Conservation (phyloP, 2,113 vertebrate genomes). For the Rhinopomastus cyanomelas region DNA sequence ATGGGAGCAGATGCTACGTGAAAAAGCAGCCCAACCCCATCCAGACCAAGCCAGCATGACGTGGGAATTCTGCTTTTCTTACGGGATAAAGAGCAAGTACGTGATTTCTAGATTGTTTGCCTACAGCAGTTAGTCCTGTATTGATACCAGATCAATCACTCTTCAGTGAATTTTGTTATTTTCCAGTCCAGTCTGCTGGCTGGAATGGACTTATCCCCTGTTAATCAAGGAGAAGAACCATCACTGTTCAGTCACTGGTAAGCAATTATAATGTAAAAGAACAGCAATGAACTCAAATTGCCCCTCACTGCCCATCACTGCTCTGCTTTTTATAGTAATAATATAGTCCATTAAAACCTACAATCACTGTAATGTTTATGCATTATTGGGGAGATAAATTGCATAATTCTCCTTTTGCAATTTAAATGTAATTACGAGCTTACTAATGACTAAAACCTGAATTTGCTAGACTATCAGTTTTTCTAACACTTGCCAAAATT, state of each 20-base stretch:
- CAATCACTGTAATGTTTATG: slow-evolving; percentile 80
- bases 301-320: slow-evolving; percentile 73
- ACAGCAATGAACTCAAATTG: slow-evolving; percentile 68
- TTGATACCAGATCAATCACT: neutral
- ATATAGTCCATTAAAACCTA: slow-evolving; percentile 79
- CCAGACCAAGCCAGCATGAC: neutral
- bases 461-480: slow-evolving; percentile 78
- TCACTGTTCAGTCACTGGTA: neutral
- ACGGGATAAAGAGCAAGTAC: neutral
- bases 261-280: slow-evolving; percentile 74
- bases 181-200: neutral
- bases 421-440: slow-evolving; percentile 84
- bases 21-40: neutral
- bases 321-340: slow-evolving; percentile 66
- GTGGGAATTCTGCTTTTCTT: neutral
- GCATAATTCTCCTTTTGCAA: slow-evolving; percentile 82
- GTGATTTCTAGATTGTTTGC: neutral
- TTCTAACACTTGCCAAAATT: slow-evolving; percentile 80
- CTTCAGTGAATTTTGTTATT: slow-evolving; percentile 5
- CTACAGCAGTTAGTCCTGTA: neutral
- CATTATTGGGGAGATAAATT: slow-evolving; percentile 80
- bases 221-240: slow-evolving; percentile 22
- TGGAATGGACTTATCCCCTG: neutral
- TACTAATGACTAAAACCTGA: slow-evolving; percentile 81
- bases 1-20: neutral